Conservation (phyloP, 30 jellyfish, hydroid and myxozoan genomes). For the Aurelia sp. region DNA sequence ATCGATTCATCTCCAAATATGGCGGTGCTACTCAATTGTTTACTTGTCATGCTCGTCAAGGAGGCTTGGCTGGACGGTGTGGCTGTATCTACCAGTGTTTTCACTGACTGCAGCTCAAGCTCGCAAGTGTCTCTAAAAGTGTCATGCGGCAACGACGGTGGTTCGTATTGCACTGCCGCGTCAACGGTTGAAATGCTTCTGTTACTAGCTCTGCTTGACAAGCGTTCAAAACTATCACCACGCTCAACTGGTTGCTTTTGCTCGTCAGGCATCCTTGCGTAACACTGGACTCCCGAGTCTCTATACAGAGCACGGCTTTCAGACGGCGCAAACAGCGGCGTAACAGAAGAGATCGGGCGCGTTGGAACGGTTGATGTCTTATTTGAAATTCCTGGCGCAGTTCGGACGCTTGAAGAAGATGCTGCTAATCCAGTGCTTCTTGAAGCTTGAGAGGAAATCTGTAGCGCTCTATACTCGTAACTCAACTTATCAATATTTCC, state of each 20-base stretch:
- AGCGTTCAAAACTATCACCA: constrained; percentile 42
- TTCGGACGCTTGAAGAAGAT: too few species aligned
- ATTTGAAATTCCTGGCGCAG: not conserved
- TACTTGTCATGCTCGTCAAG: not conserved
- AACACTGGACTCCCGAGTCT: constrained; percentile 54
- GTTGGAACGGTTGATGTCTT: constrained; percentile 5
- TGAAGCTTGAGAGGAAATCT: too few species aligned
- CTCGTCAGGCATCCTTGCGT: not conserved
- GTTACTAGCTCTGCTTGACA: not conserved
- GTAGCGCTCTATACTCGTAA: too few species aligned
- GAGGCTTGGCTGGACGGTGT: not conserved
- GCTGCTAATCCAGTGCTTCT: too few species aligned
- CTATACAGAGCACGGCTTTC: constrained; percentile 39
- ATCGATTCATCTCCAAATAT: constrained; percentile 33
- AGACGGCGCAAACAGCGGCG: constrained; percentile 12
- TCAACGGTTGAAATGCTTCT: constrained; percentile 17
- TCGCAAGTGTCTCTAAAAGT: too few species aligned
- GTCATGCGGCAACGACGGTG: not conserved
- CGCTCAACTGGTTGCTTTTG: constrained; percentile 37
- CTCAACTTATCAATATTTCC: too few species aligned
- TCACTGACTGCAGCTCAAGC: too few species aligned
- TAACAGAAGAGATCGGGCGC: constrained; percentile 65
- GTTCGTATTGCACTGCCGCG: constrained; percentile 37
- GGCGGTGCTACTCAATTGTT: constrained; percentile 53
- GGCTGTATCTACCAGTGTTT: not conserved